These are phyloP conservation scores for Psittacula derbiana DNA, from an alignment of 2,797 vertebrate species.

Conservation along the genomic window DNA sequence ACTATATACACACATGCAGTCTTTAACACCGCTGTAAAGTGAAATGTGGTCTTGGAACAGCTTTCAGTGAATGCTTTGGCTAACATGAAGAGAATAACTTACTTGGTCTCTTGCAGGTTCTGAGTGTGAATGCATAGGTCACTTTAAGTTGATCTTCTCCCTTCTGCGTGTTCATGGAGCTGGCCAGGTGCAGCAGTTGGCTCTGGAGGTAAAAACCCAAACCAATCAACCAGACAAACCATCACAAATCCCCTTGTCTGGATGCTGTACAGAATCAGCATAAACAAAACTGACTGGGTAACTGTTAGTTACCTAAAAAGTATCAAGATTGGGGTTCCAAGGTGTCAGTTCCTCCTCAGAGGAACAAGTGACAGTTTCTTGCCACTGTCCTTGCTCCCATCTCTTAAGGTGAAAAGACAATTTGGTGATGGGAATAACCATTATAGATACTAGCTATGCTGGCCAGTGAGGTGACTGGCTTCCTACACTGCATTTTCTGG, in stretches of 20 bases:
- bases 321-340: neutral
- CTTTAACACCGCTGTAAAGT: neutral
- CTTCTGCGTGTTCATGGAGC: conserved; percentile 95
- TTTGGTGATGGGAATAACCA: neutral
- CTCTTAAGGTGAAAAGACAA: neutral
- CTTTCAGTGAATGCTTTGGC: neutral
- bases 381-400: neutral
- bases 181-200: conserved; percentile 94
- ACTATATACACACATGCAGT: neutral
- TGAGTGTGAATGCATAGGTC: conserved; percentile 95
- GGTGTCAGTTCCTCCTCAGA: neutral
- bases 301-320: neutral
- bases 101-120: conserved; percentile 81
- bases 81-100: neutral
- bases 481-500: neutral
- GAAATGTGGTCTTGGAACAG: neutral
- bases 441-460: neutral
- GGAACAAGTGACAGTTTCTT: neutral
- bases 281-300: neutral
- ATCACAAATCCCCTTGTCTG: neutral
- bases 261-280: neutral
- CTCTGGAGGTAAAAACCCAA: conserved; percentile 86
- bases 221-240: neutral
- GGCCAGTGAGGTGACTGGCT: neutral
- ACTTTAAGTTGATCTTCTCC: conserved; percentile 98